phyloP scores from a whole-genome alignment of 2,888 invertebrate genomes.

The Rhimphoctona megacephalus region DNA sequence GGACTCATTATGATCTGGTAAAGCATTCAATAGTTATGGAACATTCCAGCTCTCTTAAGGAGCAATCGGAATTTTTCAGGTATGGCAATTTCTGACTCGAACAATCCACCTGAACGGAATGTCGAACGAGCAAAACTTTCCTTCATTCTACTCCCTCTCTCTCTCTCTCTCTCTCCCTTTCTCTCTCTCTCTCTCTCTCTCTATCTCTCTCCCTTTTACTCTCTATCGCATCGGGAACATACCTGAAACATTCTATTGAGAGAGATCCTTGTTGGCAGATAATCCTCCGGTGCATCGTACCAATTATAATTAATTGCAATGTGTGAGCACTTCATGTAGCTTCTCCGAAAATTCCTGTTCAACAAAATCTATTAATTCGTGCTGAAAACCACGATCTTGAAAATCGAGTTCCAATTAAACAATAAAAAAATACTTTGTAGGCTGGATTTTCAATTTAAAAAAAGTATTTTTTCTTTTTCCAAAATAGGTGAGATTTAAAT shows the following conservation, averaged over 20 bases:
- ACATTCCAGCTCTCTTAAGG: constrained; percentile 1
- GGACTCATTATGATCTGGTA: constrained; percentile 4
- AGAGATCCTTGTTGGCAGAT: constrained; percentile 66
- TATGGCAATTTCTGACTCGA: constrained; percentile 39
- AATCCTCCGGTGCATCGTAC: constrained; percentile 70
- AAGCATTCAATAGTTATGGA: constrained; percentile 3
- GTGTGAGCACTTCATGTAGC: constrained; percentile 25
- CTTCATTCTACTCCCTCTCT: not conserved
- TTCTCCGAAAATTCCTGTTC: not conserved
- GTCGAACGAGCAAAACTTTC: constrained; percentile 9
- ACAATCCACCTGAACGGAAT: constrained; percentile 28
- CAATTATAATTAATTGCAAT: constrained; percentile 77
- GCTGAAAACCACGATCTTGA: not conserved
- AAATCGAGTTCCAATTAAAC: not conserved
- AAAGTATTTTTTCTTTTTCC: not conserved
- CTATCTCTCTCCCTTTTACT: not conserved
- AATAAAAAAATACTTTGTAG: not conserved
- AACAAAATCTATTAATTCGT: not conserved
- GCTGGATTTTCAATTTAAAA: not conserved
- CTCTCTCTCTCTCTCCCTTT: constrained; percentile 1
- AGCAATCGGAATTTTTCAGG: constrained; percentile 24
- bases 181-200: not conserved
- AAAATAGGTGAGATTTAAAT: not conserved
- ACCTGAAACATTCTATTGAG: constrained; percentile 13
- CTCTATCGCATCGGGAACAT: constrained; percentile 20